phyloP scores from a whole-genome alignment of 2,888 invertebrate genomes.

The Alcis repandata region DNA sequence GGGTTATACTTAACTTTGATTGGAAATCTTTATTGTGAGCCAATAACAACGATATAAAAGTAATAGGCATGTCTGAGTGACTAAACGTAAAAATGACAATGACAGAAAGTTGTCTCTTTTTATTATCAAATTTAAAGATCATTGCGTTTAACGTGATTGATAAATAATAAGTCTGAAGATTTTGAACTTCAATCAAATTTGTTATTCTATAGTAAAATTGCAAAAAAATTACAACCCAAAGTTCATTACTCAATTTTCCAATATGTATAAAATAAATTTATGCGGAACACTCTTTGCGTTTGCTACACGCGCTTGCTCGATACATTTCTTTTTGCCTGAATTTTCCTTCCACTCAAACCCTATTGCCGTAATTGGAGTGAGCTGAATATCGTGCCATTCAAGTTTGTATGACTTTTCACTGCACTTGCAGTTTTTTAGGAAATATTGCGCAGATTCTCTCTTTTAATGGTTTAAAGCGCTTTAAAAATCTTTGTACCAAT shows the following conservation, averaged over 20 bases:
- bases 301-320: not conserved
- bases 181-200: too few relatives aligned
- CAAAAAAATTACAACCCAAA: too few relatives aligned
- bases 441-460: slow-evolving; percentile 12
- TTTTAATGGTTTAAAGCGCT: slow-evolving; percentile 15
- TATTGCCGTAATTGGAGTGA: slow-evolving; percentile 67
- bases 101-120: too few relatives aligned
- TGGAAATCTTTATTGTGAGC: too few relatives aligned
- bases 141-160: too few relatives aligned
- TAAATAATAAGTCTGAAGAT: too few relatives aligned
- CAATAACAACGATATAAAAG: too few relatives aligned
- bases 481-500: not conserved
- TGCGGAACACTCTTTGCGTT: slow-evolving; percentile 1
- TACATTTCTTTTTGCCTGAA: slow-evolving; percentile 51
- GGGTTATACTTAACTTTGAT: too few relatives aligned
- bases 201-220: too few relatives aligned
- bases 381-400: slow-evolving; percentile 59
- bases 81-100: too few relatives aligned
- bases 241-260: not conserved
- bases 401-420: slow-evolving; percentile 61
- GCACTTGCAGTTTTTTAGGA: slow-evolving; percentile 27
- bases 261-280: not conserved
- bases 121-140: too few relatives aligned
- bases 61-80: too few relatives aligned
- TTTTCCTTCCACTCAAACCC: slow-evolving; percentile 57